Evolutionary conservation across 2,888 invertebrate species (phyloP).

Genomic region (Pantelozetes paolii): DNA sequence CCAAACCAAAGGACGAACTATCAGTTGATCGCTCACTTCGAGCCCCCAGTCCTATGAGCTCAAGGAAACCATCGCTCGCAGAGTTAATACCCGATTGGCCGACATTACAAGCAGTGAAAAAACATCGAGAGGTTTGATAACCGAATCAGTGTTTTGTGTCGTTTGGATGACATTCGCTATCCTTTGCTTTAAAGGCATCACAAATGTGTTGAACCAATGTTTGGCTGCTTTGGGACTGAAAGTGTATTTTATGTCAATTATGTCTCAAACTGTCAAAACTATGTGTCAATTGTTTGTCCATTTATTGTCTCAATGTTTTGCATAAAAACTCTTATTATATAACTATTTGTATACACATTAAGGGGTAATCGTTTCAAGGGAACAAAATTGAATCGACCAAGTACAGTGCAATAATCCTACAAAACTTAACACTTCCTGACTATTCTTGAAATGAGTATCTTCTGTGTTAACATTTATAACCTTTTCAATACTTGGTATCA

Average conservation of each 20-base stretch:
- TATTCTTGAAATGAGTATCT: too few relatives aligned
- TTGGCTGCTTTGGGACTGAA: not conserved
- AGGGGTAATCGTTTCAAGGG: too few relatives aligned
- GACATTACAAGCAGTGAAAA: slow-evolving; percentile 56
- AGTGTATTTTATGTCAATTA: not conserved
- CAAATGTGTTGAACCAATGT: not conserved
- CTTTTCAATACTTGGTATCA: too few relatives aligned
- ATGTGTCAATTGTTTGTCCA: not conserved
- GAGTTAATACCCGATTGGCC: slow-evolving; percentile 73
- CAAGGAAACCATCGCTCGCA: slow-evolving; percentile 51
- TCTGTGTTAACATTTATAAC: too few relatives aligned
- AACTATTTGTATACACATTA: too few relatives aligned
- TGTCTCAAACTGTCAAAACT: not conserved
- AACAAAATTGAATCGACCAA: too few relatives aligned
- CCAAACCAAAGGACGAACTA: not conserved
- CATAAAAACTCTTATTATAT: not conserved
- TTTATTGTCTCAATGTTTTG: not conserved
- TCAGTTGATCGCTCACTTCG: not conserved
- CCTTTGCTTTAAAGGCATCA: slow-evolving; percentile 46
- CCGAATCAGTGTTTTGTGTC: slow-evolving; percentile 14
- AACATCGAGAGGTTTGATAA: slow-evolving; percentile 49
- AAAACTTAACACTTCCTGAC: too few relatives aligned
- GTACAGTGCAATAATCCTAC: too few relatives aligned
- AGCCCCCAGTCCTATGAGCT: slow-evolving; percentile 44
- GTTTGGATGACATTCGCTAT: slow-evolving; percentile 1